A percentile compares a stretch with the other conserved stretches of the same genome.
These are phyloP conservation scores for Hypanus sabinus DNA, from an alignment of 2,113 vertebrate species.

Conservation along the genomic window DNA sequence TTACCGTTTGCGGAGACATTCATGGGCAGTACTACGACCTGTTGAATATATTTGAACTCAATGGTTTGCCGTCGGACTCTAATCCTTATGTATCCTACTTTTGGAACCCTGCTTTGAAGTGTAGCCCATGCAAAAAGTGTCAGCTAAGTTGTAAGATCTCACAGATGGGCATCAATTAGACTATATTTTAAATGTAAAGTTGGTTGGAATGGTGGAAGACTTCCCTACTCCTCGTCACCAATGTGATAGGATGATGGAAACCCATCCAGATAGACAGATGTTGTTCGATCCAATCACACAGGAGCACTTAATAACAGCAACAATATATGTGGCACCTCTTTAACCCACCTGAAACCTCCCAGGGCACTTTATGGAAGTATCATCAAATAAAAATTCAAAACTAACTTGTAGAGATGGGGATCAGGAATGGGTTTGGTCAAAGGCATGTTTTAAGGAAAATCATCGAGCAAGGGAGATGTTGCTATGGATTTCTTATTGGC, in stretches of 20 bases:
- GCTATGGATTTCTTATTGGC: too few relatives aligned
- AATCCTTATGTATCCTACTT: constrained; percentile 83
- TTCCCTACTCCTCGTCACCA: neutral
- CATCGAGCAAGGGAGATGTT: too few relatives aligned
- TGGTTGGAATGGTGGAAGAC: neutral
- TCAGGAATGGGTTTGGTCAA: too few relatives aligned
- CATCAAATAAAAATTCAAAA: too few relatives aligned
- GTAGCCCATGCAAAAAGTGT: neutral
- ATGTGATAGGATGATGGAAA: neutral
- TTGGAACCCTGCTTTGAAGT: too few relatives aligned
- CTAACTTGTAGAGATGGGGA: too few relatives aligned
- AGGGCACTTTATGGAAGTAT: too few relatives aligned
- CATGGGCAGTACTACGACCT: constrained; percentile 90
- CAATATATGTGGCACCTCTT: neutral
- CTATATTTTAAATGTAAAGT: neutral
- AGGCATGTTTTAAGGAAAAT: too few relatives aligned
- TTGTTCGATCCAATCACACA: neutral
- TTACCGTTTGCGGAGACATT: constrained; percentile 90
- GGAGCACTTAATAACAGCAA: neutral
- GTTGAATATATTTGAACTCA: constrained; percentile 86
- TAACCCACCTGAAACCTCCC: neutral
- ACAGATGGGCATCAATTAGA: neutral
- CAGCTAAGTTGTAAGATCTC: neutral
- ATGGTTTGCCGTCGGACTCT: constrained; percentile 76
- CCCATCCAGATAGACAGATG: neutral